Percentiles rank a stretch among this genome's conserved stretches.
Evolutionary conservation across 2,113 vertebrate genomes (phyloP).

Genomic region (Triplophysa siluroides): DNA sequence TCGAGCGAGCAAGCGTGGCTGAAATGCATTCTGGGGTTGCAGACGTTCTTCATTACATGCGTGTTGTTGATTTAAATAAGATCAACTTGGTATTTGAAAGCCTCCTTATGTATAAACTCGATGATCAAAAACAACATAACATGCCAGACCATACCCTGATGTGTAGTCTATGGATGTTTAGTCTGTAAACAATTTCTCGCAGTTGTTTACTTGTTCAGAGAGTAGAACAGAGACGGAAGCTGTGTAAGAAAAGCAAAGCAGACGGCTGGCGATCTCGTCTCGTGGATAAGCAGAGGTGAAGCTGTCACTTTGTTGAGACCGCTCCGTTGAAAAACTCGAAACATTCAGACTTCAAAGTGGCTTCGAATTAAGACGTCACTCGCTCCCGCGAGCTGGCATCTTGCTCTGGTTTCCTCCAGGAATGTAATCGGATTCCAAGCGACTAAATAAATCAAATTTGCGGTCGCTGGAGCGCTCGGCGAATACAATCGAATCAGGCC

Average conservation of each 20-base stretch:
- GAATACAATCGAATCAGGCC: constrained; percentile 70
- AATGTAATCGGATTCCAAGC: constrained; percentile 64
- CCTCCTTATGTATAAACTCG: constrained; percentile 5
- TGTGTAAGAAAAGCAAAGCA: not conserved
- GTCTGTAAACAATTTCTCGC: not conserved
- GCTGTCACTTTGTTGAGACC: constrained; percentile 16
- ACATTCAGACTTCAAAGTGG: not conserved
- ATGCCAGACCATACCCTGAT: constrained; percentile 30
- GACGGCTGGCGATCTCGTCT: not conserved
- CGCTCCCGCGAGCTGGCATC: constrained; percentile 17
- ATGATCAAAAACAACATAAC: constrained; percentile 29
- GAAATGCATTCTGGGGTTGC: constrained; percentile 1
- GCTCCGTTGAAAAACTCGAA: not conserved
- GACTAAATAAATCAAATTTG: constrained; percentile 65
- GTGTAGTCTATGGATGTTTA: not conserved
- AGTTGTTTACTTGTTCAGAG: constrained; percentile 1
- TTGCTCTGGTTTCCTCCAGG: constrained; percentile 35
- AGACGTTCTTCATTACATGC: constrained; percentile 28
- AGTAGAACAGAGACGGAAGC: not conserved
- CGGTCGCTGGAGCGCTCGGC: constrained; percentile 60
- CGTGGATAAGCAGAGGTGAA: not conserved
- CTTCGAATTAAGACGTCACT: not conserved
- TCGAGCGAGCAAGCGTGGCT: constrained; percentile 21
- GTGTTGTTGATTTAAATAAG: constrained; percentile 40
- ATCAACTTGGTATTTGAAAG: not conserved